Evolutionary conservation across 2,113 vertebrate genomes (phyloP).

Genomic region (Tor tambroides): DNA sequence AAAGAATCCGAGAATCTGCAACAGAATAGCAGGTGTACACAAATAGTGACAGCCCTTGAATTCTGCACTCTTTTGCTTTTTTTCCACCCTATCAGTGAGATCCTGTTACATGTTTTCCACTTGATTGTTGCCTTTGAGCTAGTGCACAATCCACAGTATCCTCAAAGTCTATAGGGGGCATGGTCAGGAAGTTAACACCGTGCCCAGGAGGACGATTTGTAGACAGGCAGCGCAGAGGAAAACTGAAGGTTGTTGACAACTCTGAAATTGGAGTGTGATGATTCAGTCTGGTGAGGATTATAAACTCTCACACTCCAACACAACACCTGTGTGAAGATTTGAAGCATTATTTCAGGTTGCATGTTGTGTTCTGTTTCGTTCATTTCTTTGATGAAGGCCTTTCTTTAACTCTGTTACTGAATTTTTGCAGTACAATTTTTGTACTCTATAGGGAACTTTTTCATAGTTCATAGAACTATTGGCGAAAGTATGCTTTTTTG

Average conservation of each 20-base stretch:
- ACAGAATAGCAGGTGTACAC: not conserved
- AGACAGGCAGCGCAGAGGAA: constrained; percentile 14
- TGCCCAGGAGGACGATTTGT: not conserved
- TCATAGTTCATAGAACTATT: too few species aligned
- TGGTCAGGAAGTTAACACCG: constrained; percentile 18
- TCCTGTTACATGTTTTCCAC: not conserved
- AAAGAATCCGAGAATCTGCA: not conserved
- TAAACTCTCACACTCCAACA: constrained; percentile 40
- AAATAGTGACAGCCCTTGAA: not conserved
- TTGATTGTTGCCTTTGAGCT: constrained; percentile 1
- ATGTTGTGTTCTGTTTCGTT: not conserved
- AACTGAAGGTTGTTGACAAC: constrained; percentile 55
- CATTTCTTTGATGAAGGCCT: not conserved
- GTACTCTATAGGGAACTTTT: not conserved
- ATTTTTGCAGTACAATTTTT: not conserved
- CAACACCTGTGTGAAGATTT: not conserved
- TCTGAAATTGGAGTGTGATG: constrained; percentile 19
- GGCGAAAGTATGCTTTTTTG: too few species aligned
- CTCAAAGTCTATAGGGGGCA: not conserved
- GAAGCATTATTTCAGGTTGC: not conserved
- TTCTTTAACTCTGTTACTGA: constrained; percentile 26
- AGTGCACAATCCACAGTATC: not conserved
- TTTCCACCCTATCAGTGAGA: not conserved
- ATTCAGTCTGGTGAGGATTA: constrained; percentile 26
- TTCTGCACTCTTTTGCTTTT: not conserved